Conservation (phyloP, 2,888 invertebrate species). For the Xestoiulus laeticollis region DNA sequence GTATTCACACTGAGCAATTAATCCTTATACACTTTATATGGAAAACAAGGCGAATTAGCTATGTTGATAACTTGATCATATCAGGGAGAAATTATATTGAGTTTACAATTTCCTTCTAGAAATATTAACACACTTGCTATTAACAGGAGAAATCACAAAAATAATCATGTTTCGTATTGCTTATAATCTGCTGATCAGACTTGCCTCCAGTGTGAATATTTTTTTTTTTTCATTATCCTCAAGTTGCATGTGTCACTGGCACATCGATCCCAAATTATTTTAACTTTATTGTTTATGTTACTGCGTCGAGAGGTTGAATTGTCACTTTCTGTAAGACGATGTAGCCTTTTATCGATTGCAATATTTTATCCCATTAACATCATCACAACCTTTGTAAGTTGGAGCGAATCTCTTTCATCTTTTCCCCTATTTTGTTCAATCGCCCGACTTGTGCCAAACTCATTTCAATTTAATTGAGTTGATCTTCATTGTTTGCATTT, state of each 20-base stretch:
- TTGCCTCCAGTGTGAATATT: not conserved
- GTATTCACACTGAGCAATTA: not conserved
- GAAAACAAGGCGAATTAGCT: not conserved
- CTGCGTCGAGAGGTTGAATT: not conserved
- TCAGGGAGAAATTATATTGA: not conserved
- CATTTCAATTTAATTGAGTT: not conserved
- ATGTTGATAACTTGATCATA: not conserved
- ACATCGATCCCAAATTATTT: not conserved
- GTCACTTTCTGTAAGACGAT: not conserved
- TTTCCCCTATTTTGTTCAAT: not conserved
- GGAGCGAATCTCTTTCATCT: not conserved
- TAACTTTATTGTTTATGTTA: not conserved
- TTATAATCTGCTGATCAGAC: not conserved
- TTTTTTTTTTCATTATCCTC: not conserved
- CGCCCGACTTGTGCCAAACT: not conserved
- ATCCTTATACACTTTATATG: not conserved
- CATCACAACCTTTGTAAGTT: not conserved
- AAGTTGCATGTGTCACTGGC: not conserved
- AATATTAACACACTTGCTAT: not conserved
- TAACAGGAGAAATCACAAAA: not conserved
- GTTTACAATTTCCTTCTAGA: not conserved
- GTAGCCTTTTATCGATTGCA: not conserved
- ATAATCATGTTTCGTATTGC: not conserved
- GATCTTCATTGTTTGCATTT: conserved; percentile 1
- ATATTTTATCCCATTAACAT: not conserved